Evolutionary conservation across 2,113 vertebrate species (phyloP).

Genomic region (Perognathus longimembris): DNA sequence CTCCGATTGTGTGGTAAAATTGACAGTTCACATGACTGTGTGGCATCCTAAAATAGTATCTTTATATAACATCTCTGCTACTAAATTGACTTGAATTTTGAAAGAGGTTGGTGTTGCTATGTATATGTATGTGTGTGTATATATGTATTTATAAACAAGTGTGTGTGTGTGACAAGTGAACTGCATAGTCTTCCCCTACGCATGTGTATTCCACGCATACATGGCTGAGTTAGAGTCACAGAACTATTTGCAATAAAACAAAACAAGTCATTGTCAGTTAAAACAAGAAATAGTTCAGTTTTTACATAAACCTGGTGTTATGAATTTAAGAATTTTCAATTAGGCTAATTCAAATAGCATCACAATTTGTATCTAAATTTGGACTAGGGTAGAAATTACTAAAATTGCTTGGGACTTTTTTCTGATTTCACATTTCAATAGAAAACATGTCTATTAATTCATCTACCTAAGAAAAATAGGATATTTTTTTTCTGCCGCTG

Average conservation of each 20-base stretch:
- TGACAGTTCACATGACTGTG: constrained; percentile 83
- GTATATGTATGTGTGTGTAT: constrained; percentile 89
- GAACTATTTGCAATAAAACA: constrained; percentile 85
- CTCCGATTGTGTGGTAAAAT: constrained; percentile 84
- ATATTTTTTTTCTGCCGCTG: not conserved
- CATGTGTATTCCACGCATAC: constrained; percentile 88
- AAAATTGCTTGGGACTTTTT: constrained; percentile 40
- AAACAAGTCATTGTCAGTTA: constrained; percentile 84
- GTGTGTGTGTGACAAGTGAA: constrained; percentile 86
- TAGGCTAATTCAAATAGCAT: constrained; percentile 64
- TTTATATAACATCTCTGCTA: constrained; percentile 87
- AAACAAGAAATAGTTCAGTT: constrained; percentile 85
- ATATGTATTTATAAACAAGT: constrained; percentile 89
- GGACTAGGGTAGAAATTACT: constrained; percentile 58
- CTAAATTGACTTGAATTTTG: constrained; percentile 89
- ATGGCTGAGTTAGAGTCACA: constrained; percentile 86
- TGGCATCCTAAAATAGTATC: constrained; percentile 84
- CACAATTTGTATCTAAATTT: constrained; percentile 75
- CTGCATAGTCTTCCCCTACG: constrained; percentile 85
- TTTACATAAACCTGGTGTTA: constrained; percentile 82
- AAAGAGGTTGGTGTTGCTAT: constrained; percentile 87
- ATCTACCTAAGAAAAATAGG: constrained; percentile 37
- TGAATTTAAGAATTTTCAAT: constrained; percentile 61
- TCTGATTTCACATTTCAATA: constrained; percentile 30
- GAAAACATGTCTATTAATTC: constrained; percentile 55